These are phyloP conservation scores for Zalophus californianus DNA, from an alignment of 2,797 vertebrate species.

Conservation along the genomic window DNA sequence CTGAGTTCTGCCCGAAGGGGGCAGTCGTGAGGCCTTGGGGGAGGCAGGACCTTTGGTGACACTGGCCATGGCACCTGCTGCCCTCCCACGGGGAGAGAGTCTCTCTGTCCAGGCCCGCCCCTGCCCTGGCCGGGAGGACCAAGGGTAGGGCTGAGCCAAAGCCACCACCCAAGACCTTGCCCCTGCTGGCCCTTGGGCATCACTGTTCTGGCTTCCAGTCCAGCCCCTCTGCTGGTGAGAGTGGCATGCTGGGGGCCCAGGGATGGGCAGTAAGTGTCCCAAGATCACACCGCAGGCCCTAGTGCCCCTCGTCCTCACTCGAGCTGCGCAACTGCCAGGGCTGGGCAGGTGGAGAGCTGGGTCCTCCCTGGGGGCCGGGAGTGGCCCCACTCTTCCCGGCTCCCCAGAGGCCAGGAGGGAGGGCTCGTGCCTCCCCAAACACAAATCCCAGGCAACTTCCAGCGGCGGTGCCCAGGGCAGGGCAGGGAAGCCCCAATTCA, in stretches of 20 bases:
- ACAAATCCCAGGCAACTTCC: neutral
- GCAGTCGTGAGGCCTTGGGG: neutral
- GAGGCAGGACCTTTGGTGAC: neutral
- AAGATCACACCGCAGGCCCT: neutral
- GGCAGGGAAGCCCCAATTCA: conserved; percentile 80
- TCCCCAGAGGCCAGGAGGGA: neutral
- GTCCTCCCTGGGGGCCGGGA: neutral
- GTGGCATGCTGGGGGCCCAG: neutral
- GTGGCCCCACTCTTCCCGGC: neutral
- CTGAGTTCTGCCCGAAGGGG: neutral
- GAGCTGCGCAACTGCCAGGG: neutral
- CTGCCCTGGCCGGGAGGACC: neutral
- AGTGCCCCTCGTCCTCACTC: too few species aligned
- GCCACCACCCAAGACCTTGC: neutral
- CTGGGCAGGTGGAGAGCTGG: neutral
- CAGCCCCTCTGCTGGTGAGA: neutral
- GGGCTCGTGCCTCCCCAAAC: neutral
- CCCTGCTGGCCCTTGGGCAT: too few species aligned
- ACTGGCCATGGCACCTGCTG: neutral
- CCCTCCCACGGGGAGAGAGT: neutral
- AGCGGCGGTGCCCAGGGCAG: neutral
- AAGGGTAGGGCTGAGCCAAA: neutral
- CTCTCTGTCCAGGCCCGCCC: neutral
- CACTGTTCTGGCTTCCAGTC: neutral
- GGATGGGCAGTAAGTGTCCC: neutral